Conservation (phyloP, 2,797 vertebrate species). For the Cyclura pinguis region DNA sequence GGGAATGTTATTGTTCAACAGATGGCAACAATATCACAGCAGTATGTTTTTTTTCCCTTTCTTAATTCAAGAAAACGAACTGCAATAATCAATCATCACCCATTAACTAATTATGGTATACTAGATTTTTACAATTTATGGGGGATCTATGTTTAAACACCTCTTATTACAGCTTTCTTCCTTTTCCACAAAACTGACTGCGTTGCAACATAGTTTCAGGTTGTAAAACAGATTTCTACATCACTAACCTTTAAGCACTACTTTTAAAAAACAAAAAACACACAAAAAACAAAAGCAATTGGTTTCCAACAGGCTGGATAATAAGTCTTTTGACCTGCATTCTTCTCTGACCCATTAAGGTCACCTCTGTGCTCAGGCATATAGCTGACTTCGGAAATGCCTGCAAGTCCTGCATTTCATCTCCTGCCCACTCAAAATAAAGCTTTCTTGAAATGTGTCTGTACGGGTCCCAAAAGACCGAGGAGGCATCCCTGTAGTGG, state of each 20-base stretch:
- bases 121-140: conserved; percentile 72
- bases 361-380: conserved; percentile 83
- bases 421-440: conserved; percentile 91
- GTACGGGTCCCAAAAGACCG: conserved; percentile 85
- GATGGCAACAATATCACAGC: conserved; percentile 79
- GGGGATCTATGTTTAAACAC: conserved; percentile 57
- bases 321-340: conserved; percentile 97
- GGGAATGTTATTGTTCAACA: conserved; percentile 78
- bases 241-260: conserved; percentile 85
- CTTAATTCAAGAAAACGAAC: conserved; percentile 80
- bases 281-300: conserved; percentile 85
- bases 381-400: conserved; percentile 85
- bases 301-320: conserved; percentile 96
- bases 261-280: conserved; percentile 68
- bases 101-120: conserved; percentile 82
- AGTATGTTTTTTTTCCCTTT: conserved; percentile 74
- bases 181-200: conserved; percentile 64
- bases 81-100: conserved; percentile 81
- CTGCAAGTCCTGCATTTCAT: conserved; percentile 88
- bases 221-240: conserved; percentile 75
- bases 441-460: conserved; percentile 99
- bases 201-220: conserved; percentile 63
- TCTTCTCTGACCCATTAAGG: conserved; percentile 90
- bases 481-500: conserved; percentile 93
- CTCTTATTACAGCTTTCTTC: conserved; percentile 19